Evolutionary conservation across 2,888 invertebrate species (phyloP).

Genomic region (Sinopyrophorus schimmeli): DNA sequence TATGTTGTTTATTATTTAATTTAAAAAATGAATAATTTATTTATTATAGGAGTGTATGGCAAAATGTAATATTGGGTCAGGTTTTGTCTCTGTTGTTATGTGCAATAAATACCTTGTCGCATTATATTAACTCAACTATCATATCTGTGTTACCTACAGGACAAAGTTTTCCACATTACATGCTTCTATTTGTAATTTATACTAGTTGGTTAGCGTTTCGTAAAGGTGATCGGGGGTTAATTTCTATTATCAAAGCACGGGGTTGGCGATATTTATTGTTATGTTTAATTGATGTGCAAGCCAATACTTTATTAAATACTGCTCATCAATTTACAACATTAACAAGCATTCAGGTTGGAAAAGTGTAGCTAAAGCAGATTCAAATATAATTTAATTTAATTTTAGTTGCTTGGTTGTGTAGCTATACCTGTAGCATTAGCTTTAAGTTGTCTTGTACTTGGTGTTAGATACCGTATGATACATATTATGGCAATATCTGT

Average conservation of each 20-base stretch:
- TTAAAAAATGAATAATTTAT: slow-evolving; percentile 6
- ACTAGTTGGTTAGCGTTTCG: slow-evolving; percentile 76
- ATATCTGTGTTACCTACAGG: slow-evolving; percentile 77
- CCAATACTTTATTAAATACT: slow-evolving; percentile 78
- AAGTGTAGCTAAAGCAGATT: slow-evolving; percentile 3
- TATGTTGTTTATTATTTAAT: slow-evolving; percentile 49
- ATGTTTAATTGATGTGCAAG: slow-evolving; percentile 83
- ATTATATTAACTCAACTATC: slow-evolving; percentile 69
- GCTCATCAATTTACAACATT: slow-evolving; percentile 77
- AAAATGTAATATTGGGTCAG: slow-evolving; percentile 74
- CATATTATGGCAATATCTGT: slow-evolving; percentile 80
- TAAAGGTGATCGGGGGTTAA: slow-evolving; percentile 63
- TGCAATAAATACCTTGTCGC: slow-evolving; percentile 74
- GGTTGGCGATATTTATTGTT: slow-evolving; percentile 79
- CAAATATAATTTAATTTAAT: slow-evolving; percentile 45
- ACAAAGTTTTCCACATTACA: slow-evolving; percentile 80
- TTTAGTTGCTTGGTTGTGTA: slow-evolving; percentile 82
- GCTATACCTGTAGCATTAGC: slow-evolving; percentile 81
- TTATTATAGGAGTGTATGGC: slow-evolving; percentile 69
- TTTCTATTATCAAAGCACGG: slow-evolving; percentile 67
- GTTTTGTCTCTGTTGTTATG: slow-evolving; percentile 75
- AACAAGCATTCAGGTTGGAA: slow-evolving; percentile 69
- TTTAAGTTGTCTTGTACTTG: slow-evolving; percentile 76
- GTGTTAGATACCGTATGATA: slow-evolving; percentile 72
- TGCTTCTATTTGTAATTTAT: slow-evolving; percentile 74